Evolutionary conservation across 2,888 invertebrate species (phyloP).

Genomic region (Polyommatus icarus): DNA sequence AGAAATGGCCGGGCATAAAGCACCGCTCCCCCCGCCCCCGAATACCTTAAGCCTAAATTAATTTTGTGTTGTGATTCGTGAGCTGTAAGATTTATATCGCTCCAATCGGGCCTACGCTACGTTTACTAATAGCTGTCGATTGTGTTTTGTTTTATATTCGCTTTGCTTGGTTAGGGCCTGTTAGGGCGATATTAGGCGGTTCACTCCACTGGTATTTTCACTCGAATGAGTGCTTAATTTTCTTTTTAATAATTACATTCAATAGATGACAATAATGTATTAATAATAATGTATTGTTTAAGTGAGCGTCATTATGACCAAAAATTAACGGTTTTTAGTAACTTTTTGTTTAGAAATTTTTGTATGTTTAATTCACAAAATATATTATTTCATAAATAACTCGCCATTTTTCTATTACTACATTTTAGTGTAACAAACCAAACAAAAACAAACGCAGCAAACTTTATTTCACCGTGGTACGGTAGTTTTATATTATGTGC

Average conservation of each 20-base stretch:
- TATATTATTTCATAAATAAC: background rate
- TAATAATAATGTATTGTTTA: too few relatives aligned
- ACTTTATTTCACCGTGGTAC: constrained; percentile 2
- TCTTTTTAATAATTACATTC: too few relatives aligned
- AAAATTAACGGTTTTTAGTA: too few relatives aligned
- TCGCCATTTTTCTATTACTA: background rate
- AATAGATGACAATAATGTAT: too few relatives aligned
- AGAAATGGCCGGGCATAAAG: constrained; percentile 48
- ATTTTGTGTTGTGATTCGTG: constrained; percentile 69
- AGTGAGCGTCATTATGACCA: too few relatives aligned
- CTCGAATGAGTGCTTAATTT: background rate
- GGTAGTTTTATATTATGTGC: constrained; percentile 8
- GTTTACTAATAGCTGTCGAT: constrained; percentile 5
- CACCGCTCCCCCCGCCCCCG: constrained; percentile 44
- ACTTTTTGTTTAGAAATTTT: background rate
- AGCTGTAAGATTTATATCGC: constrained; percentile 66
- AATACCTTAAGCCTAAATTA: constrained; percentile 66
- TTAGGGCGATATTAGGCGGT: background rate
- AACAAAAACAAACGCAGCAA: background rate
- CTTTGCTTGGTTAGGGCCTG: background rate
- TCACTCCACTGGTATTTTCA: background rate
- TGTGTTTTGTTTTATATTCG: background rate
- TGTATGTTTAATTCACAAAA: background rate
- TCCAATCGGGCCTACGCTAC: constrained; percentile 52
- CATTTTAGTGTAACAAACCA: background rate